Evolutionary conservation across 2,797 vertebrate genomes (phyloP).

Genomic region (Hozukius guyotensis): DNA sequence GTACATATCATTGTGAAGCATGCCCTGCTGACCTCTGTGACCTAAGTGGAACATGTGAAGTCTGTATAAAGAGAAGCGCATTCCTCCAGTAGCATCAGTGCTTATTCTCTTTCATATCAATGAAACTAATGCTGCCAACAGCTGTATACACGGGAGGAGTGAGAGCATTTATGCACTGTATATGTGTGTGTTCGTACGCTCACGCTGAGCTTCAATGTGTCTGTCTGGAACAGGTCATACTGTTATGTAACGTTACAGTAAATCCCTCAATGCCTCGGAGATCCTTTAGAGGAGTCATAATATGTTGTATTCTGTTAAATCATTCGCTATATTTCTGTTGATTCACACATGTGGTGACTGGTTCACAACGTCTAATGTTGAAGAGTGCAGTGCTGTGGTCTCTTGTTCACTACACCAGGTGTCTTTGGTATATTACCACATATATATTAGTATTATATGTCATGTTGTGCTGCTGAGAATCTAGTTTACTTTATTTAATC

Average conservation of each 20-base stretch:
- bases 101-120: conserved; percentile 22
- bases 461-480: not conserved
- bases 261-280: not conserved
- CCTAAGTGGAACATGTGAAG: not conserved
- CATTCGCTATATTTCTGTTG: not conserved
- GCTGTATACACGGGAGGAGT: not conserved
- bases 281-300: not conserved
- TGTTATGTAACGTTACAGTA: not conserved
- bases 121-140: conserved; percentile 30
- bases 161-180: not conserved
- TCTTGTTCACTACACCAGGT: not conserved
- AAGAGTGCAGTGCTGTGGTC: not conserved
- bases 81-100: not conserved
- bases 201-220: not conserved
- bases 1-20: not conserved
- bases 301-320: not conserved
- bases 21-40: not conserved
- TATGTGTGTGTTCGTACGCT: not conserved
- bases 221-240: not conserved
- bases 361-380: not conserved
- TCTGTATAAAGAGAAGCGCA: not conserved
- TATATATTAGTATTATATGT: not conserved
- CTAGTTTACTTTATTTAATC: no score
- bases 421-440: not conserved
- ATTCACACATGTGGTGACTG: not conserved